Evolutionary conservation across 2,113 vertebrate species (phyloP), one percentile per base, ranked within the genome.

Genomic region (Echinops telfairi): DNA sequence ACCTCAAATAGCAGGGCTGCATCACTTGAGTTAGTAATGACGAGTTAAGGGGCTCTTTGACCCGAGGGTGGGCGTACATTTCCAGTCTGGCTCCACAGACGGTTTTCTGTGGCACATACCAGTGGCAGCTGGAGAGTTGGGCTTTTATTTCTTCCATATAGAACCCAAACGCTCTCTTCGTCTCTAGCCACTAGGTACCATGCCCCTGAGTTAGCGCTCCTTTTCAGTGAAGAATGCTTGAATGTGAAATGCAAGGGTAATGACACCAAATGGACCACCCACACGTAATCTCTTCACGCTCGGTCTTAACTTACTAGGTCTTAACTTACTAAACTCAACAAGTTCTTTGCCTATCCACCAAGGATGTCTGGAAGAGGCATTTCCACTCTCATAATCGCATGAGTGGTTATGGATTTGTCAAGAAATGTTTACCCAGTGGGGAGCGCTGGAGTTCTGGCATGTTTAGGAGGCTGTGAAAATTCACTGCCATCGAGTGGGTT

Each of bases 251-350:
- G 43, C 60, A 70, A 31, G 0, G 9, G 81, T 58, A 82, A 38
- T 73, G 27, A 64, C 33, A 84, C 82, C 19, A 38, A 38, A 36
- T n/a, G 87, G 23, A 53, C 47, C 10, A 53, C 47, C 31, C 40
- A 80, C 19, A 47, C 53, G 6, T 22, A 64, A 83, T 81, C 94
- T 84, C 8, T 68, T 91, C 38, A 33, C 75, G 57, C n/a, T 90
- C 85, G 88, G 22, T 75, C 4, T 25, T 81, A 86, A 14, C 7
- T 66, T 86, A 25, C 73, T 91, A 36, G 88, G 22, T 75, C 4
- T 25, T 81, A 86, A 14, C 7, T 66, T 86, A 25, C 73, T 91
- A 36, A 92, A 78, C 36, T 82, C 27, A 57, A 81, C 93, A 64
- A 6, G 1, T 81, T 82, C 31, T 6, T 83, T 95, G 38, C 5